phyloP scores from a whole-genome alignment of 2,797 vertebrate species.

The Knipowitschia caucasica region DNA sequence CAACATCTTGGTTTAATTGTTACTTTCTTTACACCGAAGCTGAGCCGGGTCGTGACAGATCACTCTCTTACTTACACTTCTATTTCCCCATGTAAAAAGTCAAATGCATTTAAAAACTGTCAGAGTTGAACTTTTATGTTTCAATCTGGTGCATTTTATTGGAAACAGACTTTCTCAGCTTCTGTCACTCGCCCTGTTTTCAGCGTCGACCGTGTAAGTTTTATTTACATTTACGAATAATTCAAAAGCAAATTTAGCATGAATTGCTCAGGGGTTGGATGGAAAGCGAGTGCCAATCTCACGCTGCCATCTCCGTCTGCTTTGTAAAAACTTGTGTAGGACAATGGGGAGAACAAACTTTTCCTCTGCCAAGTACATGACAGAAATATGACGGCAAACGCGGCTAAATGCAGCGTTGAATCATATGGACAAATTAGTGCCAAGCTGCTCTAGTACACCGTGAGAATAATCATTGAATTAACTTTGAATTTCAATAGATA shows the following conservation, averaged over 20 bases:
- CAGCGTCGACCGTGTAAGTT: background rate
- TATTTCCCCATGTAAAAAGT: too few relatives aligned
- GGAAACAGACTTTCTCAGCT: too few relatives aligned
- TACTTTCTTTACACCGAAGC: too few relatives aligned
- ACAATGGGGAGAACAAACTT: background rate
- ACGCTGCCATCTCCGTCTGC: background rate
- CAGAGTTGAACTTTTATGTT: too few relatives aligned
- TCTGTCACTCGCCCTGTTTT: background rate
- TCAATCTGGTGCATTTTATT: too few relatives aligned
- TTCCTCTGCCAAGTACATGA: constrained; percentile 1
- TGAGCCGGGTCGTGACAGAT: too few relatives aligned
- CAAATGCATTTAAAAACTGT: too few relatives aligned
- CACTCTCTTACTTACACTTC: too few relatives aligned
- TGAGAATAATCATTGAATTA: background rate
- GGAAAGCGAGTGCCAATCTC: background rate
- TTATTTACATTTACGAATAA: constrained; percentile 4
- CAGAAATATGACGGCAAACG: background rate
- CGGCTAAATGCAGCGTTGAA: background rate
- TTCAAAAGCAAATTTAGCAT: background rate
- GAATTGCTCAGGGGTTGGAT: background rate
- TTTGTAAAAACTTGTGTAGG: constrained; percentile 7
- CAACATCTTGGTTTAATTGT: too few relatives aligned
- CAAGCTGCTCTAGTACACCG: background rate
- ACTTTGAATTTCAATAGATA: background rate
- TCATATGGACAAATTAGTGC: background rate